Evolutionary conservation across 2,888 invertebrate genomes (phyloP).

Genomic region (Drosophila prostipennis): DNA sequence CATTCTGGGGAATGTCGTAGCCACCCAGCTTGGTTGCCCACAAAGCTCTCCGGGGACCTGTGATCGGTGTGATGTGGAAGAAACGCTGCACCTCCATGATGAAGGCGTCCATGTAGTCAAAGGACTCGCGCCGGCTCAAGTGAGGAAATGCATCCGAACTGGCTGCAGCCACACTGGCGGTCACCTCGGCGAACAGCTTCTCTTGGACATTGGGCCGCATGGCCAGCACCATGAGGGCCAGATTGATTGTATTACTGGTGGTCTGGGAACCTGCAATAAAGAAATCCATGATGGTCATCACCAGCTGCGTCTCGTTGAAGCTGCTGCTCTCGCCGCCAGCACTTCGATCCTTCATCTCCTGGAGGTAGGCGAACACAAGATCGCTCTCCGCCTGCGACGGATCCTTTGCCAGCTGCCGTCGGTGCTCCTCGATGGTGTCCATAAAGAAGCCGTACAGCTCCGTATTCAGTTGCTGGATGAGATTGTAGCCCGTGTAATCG

Average conservation of each 20-base stretch:
- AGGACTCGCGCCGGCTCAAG: constrained; percentile 83
- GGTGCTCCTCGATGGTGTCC: constrained; percentile 86
- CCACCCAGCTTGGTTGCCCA: constrained; percentile 85
- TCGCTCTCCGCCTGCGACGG: constrained; percentile 85
- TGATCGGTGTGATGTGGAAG: constrained; percentile 86
- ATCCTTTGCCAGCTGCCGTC: constrained; percentile 74
- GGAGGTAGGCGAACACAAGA: constrained; percentile 87
- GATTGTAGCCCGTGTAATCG: constrained; percentile 86
- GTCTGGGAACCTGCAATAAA: constrained; percentile 89
- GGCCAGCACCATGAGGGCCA: constrained; percentile 87
- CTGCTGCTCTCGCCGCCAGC: constrained; percentile 57
- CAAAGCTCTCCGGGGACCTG: constrained; percentile 86
- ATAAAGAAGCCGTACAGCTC: constrained; percentile 86
- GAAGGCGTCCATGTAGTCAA: constrained; percentile 86
- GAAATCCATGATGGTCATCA: constrained; percentile 88
- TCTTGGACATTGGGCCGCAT: constrained; percentile 86
- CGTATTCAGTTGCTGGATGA: constrained; percentile 86
- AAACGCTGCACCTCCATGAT: constrained; percentile 86
- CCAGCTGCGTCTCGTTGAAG: constrained; percentile 87
- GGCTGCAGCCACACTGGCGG: constrained; percentile 75
- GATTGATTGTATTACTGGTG: constrained; percentile 87
- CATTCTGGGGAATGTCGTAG: constrained; percentile 86
- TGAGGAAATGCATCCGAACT: constrained; percentile 64
- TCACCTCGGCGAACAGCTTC: constrained; percentile 86
- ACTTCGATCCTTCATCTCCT: constrained; percentile 85